Base-by-base conservation (phyloP, 2,113 vertebrate genomes). In the Arvicanthis niloticus region DNA sequence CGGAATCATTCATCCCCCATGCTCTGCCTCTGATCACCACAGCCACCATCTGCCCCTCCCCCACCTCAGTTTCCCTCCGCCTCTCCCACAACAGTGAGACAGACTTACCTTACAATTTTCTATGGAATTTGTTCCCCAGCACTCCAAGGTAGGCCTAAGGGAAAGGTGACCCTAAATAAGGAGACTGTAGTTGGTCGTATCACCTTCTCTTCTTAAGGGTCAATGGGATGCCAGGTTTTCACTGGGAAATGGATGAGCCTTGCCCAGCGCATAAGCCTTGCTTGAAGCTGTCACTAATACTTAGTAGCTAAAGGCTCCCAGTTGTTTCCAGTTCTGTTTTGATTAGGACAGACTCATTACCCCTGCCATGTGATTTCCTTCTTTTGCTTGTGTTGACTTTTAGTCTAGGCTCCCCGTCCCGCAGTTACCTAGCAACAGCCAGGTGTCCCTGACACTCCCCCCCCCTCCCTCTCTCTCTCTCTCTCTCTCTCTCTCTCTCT, bases 261-360 rank as follows among this genome's bases (percentile, higher is more conserved):
- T 75, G 21, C 81, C 12, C 16, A 5, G 31, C 13, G 3, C 0
- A 2, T 68, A n/a, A 42, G 13, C 80, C 80, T 34, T 78, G 21
- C 81, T 16, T 22, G 37, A 68, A 51, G 56, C 53, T n/a, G 29
- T 13, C 72, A 5, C 6, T 9, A 7, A 31, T 0, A 8, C 7
- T 24, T 40, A 42, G 2, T 4, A 29, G n/a, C 1, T 3, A 48
- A 48, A 40, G 48, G 51, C 19, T 22, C 51, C 15, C 0, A 1
- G 58, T 7, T 5, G 5, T 24, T 1, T 5, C 19, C 0, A 2
- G 9, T 0, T 45, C 37, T 10, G 4, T 12, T 21, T 15, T 7
- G 34, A 62, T 0, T 0, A 0, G 9, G 45, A 24, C 51, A n/a
- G 60, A 40, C 22, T 12, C 56, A 1, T 9, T 22, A 82, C 37